Conservation (phyloP, 2,888 invertebrate species). For the Ophion obscuratus region DNA sequence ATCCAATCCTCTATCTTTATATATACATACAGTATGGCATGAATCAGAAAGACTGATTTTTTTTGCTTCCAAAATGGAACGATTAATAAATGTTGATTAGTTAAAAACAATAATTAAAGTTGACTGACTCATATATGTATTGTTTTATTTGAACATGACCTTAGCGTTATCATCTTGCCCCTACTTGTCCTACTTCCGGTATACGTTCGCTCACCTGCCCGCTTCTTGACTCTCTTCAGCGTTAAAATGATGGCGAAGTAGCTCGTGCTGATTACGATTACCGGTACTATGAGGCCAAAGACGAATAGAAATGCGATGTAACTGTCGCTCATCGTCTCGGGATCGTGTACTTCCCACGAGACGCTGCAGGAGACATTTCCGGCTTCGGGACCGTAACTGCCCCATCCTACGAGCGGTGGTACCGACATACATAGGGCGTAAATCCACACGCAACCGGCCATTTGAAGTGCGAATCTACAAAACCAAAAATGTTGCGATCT, state of each 20-base stretch:
- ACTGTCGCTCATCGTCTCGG: conserved; percentile 85
- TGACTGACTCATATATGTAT: no score
- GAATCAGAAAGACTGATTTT: no score
- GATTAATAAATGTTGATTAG: no score
- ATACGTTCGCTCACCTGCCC: conserved; percentile 69
- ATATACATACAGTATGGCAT: no score
- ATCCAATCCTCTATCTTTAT: no score
- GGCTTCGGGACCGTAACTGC: conserved; percentile 90
- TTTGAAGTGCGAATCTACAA: conserved; percentile 84
- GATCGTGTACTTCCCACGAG: conserved; percentile 90
- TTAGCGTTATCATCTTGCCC: no score
- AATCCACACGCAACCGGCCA: conserved; percentile 89
- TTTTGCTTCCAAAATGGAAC: no score
- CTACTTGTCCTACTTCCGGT: not conserved
- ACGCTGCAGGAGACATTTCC: conserved; percentile 92
- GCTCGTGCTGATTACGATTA: conserved; percentile 88
- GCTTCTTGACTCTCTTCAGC: conserved; percentile 86
- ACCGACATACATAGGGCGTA: conserved; percentile 89
- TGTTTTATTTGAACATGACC: no score
- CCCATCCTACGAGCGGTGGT: conserved; percentile 92
- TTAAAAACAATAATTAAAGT: no score
- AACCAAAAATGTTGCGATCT: not conserved
- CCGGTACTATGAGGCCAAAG: conserved; percentile 89
- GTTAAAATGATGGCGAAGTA: conserved; percentile 89
- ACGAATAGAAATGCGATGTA: conserved; percentile 91